Evolutionary conservation across 2,888 invertebrate genomes (phyloP).

Genomic region (Philopedon plagiatum): DNA sequence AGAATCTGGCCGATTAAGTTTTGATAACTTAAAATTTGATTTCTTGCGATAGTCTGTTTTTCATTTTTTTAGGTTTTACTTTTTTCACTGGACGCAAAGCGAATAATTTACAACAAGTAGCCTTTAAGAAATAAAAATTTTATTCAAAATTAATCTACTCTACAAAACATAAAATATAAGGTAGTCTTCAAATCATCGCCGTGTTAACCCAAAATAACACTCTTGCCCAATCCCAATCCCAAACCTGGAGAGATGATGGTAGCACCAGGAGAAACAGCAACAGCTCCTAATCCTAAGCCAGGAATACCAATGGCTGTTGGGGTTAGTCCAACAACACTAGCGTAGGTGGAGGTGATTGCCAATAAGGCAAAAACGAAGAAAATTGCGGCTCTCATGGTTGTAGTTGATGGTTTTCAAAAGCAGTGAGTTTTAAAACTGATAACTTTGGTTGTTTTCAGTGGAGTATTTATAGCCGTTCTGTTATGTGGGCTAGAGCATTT

Average conservation of each 20-base stretch:
- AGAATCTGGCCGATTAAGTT: too few species aligned
- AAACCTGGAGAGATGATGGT: not conserved
- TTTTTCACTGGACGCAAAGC: too few species aligned
- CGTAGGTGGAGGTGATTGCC: slow-evolving; percentile 52
- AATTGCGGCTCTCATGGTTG: slow-evolving; percentile 42
- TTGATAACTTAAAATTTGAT: too few species aligned
- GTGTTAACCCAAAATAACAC: slow-evolving; percentile 2
- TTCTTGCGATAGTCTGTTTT: too few species aligned
- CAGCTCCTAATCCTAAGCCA: slow-evolving; percentile 32
- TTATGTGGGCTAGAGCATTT: not conserved
- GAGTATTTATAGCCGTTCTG: not conserved
- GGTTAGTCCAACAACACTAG: slow-evolving; percentile 40
- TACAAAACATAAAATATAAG: too few species aligned
- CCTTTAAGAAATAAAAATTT: too few species aligned
- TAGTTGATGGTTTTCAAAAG: not conserved
- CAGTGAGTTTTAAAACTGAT: not conserved
- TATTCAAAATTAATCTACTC: too few species aligned
- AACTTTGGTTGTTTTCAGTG: not conserved
- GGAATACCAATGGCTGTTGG: not conserved
- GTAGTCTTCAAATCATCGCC: not conserved
- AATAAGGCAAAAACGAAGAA: slow-evolving; percentile 50
- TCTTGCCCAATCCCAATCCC: not conserved
- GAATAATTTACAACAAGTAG: too few species aligned
- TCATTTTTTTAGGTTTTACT: too few species aligned
- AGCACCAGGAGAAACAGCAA: slow-evolving; percentile 23